Conservation (phyloP, 1,140 invertebrate genomes). For the Lepidurus couesii region DNA sequence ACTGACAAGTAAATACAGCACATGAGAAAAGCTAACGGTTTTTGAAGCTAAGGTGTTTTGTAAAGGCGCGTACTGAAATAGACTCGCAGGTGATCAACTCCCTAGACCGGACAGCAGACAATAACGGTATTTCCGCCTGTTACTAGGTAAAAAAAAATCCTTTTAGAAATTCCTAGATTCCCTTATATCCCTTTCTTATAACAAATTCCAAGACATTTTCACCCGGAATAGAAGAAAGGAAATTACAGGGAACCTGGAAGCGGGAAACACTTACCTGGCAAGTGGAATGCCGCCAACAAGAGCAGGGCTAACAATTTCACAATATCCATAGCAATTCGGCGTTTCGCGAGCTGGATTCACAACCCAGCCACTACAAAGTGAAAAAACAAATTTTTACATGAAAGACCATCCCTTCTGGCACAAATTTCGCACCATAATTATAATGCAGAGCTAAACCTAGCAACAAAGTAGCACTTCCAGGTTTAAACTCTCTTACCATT, state of each 20-base stretch:
- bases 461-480: no score
- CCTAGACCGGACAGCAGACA: neutral
- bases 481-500: no score
- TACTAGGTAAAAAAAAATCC: neutral
- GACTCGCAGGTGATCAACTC: neutral
- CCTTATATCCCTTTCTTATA: neutral
- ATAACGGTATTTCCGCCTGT: neutral
- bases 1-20: neutral
- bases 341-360: neutral
- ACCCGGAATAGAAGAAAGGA: neutral
- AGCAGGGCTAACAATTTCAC: neutral
- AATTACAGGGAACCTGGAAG: neutral
- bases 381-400: neutral
- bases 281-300: neutral
- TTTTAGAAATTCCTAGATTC: no score
- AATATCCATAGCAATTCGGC: neutral
- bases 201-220: neutral
- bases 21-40: neutral
- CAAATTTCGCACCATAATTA: neutral
- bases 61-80: neutral
- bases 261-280: neutral
- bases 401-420: neutral
- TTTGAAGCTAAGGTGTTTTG: neutral
- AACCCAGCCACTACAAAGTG: neutral
- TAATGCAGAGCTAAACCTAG: neutral